Evolutionary conservation across 2,888 invertebrate species (phyloP), one percentile per base, ranked within the genome.

Genomic region (Gastrophysa polygoni): DNA sequence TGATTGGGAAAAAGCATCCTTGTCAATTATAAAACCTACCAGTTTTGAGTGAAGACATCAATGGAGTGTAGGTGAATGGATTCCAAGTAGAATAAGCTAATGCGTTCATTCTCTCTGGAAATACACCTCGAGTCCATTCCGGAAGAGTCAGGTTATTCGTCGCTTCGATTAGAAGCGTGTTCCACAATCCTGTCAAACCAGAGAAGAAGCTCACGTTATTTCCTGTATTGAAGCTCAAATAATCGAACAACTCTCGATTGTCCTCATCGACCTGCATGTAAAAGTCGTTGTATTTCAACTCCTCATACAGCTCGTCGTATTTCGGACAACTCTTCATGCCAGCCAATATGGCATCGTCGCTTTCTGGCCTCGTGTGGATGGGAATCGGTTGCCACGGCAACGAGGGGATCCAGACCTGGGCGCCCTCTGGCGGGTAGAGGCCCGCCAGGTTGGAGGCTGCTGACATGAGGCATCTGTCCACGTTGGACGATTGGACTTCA

Each of bases 391-490:
- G 90, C 91, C 91, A 91, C 44, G 79, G 73, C 5, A 90, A 76
- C 14, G 81, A 71, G 0, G 76, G 49, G 70, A 88, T 84, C 91
- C 91, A 91, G 0, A 84, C 56, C 67, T 88, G 83, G 2, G 81
- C 78, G 0, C 79, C 84, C 7, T 69, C 71, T 0, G 91, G 90
- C 2, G 89, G 88, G 77, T 86, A 91, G 57, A 91, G 74, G 0
- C 91, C 91, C 57, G 93, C 92, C 67, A 94, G 83, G 77, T 92
- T 89, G 1, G 89, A 84, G 74, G 89, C 85, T 0, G 92, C 95
- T 63, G 93, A 93, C 91, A 92, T 93, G 6, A 95, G 81, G 0
- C 95, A 93, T 28, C 96, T 87, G 81, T 96, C 93, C 18, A 89
- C 88, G 81, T 94, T 91, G 0, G 95, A 93, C 51, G 93, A 91